A percentile compares a stretch with the other conserved stretches of the same genome.
Evolutionary conservation across 1,140 invertebrate species (phyloP).

Genomic region (Maconellicoccus hirsutus): DNA sequence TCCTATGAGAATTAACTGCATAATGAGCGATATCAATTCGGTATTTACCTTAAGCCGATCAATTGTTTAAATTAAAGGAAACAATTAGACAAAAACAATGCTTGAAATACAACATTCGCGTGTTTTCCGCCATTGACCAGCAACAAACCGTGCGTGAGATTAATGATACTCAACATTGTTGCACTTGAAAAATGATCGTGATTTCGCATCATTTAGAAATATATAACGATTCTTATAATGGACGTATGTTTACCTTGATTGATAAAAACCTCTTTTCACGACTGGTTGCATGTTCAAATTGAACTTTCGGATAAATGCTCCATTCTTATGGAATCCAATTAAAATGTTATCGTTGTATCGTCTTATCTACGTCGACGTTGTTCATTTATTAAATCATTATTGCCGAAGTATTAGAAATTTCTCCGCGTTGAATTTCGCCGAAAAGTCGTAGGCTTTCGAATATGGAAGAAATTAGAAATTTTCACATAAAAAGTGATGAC

Average conservation of each 20-base stretch:
- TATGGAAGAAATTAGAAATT: too few species aligned
- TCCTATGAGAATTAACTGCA: neutral
- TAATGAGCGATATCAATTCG: neutral
- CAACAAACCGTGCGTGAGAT: neutral
- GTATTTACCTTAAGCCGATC: neutral
- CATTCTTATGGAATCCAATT: too few species aligned
- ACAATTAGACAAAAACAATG: neutral
- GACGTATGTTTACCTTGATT: neutral
- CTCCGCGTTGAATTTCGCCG: too few species aligned
- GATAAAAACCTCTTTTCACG: neutral
- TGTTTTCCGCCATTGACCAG: neutral
- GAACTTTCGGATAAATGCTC: neutral
- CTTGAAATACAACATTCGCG: neutral
- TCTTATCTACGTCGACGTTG: too few species aligned
- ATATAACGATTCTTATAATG: neutral
- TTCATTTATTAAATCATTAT: too few species aligned
- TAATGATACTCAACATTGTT: neutral
- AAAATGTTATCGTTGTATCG: too few species aligned
- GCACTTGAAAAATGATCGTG: slow-evolving; percentile 1
- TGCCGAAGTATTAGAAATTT: too few species aligned
- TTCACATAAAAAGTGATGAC: too few species aligned
- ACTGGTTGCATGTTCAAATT: neutral
- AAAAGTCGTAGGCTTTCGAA: too few species aligned
- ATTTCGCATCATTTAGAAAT: neutral
- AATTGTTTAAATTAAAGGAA: neutral